Evolutionary conservation across 2,888 invertebrate species (phyloP), one percentile per base, ranked within the genome.

Genomic region (Drosophila vallismaia): DNA sequence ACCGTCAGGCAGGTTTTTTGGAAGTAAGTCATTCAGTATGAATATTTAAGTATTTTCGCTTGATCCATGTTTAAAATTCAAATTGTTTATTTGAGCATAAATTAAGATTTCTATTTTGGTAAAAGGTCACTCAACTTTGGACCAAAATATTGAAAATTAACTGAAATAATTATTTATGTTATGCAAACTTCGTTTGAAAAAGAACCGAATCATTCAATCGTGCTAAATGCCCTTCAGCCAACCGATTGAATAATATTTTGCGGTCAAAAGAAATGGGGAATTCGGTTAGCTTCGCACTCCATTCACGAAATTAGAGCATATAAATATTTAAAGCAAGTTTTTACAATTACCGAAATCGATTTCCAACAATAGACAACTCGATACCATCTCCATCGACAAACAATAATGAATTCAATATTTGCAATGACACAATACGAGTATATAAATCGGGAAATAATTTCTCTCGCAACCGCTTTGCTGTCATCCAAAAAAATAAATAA

Each of bases 361-460:
- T 67, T 54, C 4, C 59, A 56, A 51, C 12, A 5, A 76, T 74
- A 55, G 67, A 54, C 19, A 55, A 46, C 52, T 29, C 29, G 29
- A 76, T 64, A 77, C 69, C 73, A 71, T 73, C 74, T 70, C 66
- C 52, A 48, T 45, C 58, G 62, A 63, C 53, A 48, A 75, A 42
- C 51, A 71, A 64, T 51, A 54, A 44, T 75, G 63, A 75, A 83
- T 70, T 58, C 46, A 56, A 60, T 63, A 74, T 77, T 77, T 53
- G 66, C 82, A 76, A 76, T 81, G 85, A 75, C 85, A 86, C 79
- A 82, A 81, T 76, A 19, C 19, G 19, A 19, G 19, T 19, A 81
- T 76, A 82, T 84, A 81, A 86, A 86, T 78, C 62, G 74, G 70
- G 36, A 77, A 86, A 84, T 57, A 81, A 81, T 86, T 85, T 81